Percentiles rank a stretch among this genome's conserved stretches.
These are phyloP conservation scores for Drosophila biarmipes DNA, from an alignment of 1,140 invertebrate genomes.

Conservation along the genomic window DNA sequence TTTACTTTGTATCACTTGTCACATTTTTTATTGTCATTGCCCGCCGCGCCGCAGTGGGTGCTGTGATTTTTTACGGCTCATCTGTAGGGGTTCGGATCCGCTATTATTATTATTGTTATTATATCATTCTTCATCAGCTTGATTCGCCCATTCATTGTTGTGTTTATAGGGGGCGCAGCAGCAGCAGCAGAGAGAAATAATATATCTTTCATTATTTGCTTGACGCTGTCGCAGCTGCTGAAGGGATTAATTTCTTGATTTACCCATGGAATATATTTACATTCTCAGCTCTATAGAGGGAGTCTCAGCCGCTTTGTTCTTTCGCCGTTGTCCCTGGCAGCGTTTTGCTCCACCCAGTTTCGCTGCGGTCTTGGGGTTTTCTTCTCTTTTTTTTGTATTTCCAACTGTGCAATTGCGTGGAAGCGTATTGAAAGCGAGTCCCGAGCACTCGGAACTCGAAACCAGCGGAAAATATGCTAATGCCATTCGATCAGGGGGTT, in stretches of 20 bases:
- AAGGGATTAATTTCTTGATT: constrained; percentile 84
- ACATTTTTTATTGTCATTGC: constrained; percentile 75
- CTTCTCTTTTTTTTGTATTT: constrained; percentile 14
- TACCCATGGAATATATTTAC: constrained; percentile 56
- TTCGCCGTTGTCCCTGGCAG: constrained; percentile 41
- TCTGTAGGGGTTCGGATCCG: constrained; percentile 40
- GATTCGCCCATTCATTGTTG: constrained; percentile 79
- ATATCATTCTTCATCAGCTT: constrained; percentile 81
- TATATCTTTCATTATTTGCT: constrained; percentile 80
- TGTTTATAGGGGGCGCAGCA: constrained; percentile 62
- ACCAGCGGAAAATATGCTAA: constrained; percentile 64
- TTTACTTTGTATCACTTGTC: constrained; percentile 83
- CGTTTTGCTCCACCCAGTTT: constrained; percentile 30
- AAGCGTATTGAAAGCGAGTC: constrained; percentile 55
- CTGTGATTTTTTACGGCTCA: constrained; percentile 78
- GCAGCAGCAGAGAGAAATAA: constrained; percentile 23
- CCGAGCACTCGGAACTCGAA: background rate
- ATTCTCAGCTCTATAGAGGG: constrained; percentile 4
- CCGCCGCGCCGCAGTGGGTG: constrained; percentile 41
- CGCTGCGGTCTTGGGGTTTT: constrained; percentile 36
- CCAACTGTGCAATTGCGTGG: constrained; percentile 70
- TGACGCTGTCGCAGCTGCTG: constrained; percentile 73
- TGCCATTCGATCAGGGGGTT: constrained; percentile 35
- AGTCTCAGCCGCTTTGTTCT: constrained; percentile 60
- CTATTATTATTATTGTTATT: constrained; percentile 77